These are phyloP conservation scores for Callyntrura guangdongensis DNA, from an alignment of 2,888 invertebrate genomes.

Conservation along the genomic window DNA sequence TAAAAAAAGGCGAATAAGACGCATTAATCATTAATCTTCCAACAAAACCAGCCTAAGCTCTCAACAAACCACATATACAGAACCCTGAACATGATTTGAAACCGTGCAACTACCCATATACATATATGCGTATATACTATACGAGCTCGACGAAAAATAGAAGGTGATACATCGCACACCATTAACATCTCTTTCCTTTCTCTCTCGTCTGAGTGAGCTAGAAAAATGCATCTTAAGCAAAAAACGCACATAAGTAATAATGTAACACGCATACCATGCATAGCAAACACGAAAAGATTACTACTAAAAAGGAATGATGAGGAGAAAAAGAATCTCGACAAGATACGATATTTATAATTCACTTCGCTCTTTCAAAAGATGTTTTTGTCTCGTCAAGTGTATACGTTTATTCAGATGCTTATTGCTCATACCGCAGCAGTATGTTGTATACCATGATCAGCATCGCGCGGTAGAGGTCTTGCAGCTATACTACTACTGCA, in stretches of 20 bases:
- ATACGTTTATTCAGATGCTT: background rate
- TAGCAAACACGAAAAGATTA: slow-evolving; percentile 65
- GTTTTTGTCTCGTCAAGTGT: slow-evolving; percentile 10
- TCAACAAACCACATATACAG: slow-evolving; percentile 17
- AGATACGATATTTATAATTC: slow-evolving; percentile 36
- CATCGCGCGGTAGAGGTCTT: slow-evolving; percentile 13
- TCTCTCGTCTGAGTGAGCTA: background rate
- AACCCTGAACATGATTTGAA: background rate
- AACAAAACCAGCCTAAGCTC: slow-evolving; percentile 29
- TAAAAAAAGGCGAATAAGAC: slow-evolving; percentile 55
- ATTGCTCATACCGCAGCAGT: background rate
- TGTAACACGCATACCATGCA: slow-evolving; percentile 61
- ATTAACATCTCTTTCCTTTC: slow-evolving; percentile 55
- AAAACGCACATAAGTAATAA: slow-evolving; percentile 44
- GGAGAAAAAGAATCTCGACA: slow-evolving; percentile 69
- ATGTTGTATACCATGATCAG: slow-evolving; percentile 8
- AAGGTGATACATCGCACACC: slow-evolving; percentile 54
- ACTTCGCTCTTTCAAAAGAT: slow-evolving; percentile 32
- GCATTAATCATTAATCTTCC: slow-evolving; percentile 76
- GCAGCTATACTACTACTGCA: slow-evolving; percentile 23
- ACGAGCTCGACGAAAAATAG: background rate
- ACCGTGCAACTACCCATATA: background rate
- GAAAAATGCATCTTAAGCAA: slow-evolving; percentile 8
- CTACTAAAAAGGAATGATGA: slow-evolving; percentile 69
- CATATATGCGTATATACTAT: background rate